Percentiles rank a stretch among this genome's conserved stretches.
phyloP scores from a whole-genome alignment of 1,140 invertebrate genomes.

The Zaprionus camerounensis region DNA sequence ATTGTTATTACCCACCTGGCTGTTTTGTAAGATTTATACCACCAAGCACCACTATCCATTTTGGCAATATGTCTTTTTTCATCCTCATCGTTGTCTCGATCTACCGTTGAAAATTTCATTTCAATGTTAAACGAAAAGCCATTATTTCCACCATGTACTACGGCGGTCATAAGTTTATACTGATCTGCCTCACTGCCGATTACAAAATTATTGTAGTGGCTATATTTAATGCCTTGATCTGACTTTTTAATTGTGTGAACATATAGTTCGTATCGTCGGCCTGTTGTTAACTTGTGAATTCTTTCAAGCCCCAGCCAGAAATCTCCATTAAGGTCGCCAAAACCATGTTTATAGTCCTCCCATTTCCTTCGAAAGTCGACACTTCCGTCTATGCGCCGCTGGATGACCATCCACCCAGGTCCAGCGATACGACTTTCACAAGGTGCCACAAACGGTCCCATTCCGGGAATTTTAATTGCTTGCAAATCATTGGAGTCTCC shows the following conservation, averaged over 20 bases:
- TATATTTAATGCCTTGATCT: neutral
- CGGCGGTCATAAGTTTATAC: neutral
- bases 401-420: neutral
- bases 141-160: too few relatives aligned
- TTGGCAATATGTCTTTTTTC: too few relatives aligned
- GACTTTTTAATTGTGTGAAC: fast-evolving
- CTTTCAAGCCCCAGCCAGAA: neutral
- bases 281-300: neutral
- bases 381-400: neutral
- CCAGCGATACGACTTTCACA: neutral
- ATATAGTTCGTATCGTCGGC: neutral
- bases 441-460: neutral
- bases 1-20: neutral
- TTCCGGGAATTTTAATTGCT: neutral
- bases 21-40: neutral
- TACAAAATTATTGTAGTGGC: neutral
- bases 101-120: neutral
- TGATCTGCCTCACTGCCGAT: neutral
- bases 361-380: neutral
- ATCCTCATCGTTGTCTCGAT: neutral
- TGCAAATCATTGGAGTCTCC: neutral
- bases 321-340: neutral
- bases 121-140: too few relatives aligned
- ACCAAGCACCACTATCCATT: neutral
- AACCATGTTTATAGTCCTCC: neutral